Evolutionary conservation across 2,113 vertebrate species (phyloP).

Genomic region (Notarius lentiginosus): DNA sequence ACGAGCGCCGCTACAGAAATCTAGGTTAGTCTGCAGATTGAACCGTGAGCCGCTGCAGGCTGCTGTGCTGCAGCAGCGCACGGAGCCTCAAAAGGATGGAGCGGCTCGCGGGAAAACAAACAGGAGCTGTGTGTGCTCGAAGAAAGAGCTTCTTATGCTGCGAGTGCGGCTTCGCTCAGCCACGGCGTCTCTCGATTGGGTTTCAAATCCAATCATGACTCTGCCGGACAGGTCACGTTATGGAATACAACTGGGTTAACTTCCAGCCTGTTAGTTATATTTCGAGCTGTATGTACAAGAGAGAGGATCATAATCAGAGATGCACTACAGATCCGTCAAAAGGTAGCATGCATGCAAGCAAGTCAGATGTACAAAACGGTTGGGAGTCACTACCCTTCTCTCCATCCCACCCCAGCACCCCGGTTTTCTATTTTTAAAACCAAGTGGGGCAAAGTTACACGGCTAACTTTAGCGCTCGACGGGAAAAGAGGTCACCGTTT

Average conservation of each 20-base stretch:
- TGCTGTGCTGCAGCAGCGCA: slow-evolving; percentile 38
- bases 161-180: neutral
- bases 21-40: slow-evolving; percentile 55
- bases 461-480: slow-evolving; percentile 14
- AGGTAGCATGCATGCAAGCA: neutral
- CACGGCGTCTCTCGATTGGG: slow-evolving; percentile 1
- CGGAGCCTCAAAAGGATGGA: slow-evolving; percentile 42
- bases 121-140: slow-evolving; percentile 33
- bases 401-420: neutral
- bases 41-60: slow-evolving; percentile 44
- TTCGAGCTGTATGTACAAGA: neutral
- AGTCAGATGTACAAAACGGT: slow-evolving; percentile 1
- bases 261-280: neutral
- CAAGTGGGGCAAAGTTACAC: slow-evolving; percentile 28
- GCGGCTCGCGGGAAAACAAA: slow-evolving; percentile 48
- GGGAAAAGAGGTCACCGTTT: slow-evolving; percentile 13
- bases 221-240: slow-evolving; percentile 38
- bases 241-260: slow-evolving; percentile 7
- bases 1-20: slow-evolving; percentile 52
- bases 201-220: slow-evolving; percentile 42
- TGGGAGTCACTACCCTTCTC: neutral
- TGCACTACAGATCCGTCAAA: neutral
- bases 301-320: neutral
- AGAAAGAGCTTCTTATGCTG: slow-evolving; percentile 41
- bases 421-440: slow-evolving; percentile 43